Evolutionary conservation across 2,113 vertebrate species (phyloP).

Genomic region (Typhlomys cinereus): DNA sequence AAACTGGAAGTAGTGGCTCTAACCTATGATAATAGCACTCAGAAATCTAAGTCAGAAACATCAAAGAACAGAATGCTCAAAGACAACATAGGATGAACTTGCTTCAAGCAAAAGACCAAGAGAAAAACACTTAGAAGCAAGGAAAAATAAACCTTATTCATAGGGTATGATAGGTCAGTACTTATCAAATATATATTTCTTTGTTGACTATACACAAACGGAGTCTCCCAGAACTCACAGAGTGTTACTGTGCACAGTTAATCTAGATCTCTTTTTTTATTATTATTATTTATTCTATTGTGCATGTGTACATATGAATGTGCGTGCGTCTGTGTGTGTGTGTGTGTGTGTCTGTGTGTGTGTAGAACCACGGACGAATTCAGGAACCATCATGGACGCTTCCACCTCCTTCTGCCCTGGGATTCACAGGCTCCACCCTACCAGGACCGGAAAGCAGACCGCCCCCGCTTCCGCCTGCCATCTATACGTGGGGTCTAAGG

Average conservation of each 20-base stretch:
- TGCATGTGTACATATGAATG: no score
- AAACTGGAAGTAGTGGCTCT: not conserved
- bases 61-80: not conserved
- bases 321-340: no score
- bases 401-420: no score
- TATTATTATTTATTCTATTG: no score
- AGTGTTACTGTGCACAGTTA: not conserved
- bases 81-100: not conserved
- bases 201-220: not conserved
- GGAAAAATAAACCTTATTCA: not conserved
- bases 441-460: no score
- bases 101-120: not conserved
- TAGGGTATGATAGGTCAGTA: accelerated
- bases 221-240: not conserved
- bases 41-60: not conserved
- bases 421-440: no score
- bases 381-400: no score
- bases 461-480: no score
- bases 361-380: no score
- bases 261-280: not conserved
- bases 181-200: not conserved
- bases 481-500: no score
- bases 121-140: not conserved
- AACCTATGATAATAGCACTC: not conserved
- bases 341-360: no score